Conservation (phyloP, 2,888 invertebrate genomes). For the Dendrolimus houi region DNA sequence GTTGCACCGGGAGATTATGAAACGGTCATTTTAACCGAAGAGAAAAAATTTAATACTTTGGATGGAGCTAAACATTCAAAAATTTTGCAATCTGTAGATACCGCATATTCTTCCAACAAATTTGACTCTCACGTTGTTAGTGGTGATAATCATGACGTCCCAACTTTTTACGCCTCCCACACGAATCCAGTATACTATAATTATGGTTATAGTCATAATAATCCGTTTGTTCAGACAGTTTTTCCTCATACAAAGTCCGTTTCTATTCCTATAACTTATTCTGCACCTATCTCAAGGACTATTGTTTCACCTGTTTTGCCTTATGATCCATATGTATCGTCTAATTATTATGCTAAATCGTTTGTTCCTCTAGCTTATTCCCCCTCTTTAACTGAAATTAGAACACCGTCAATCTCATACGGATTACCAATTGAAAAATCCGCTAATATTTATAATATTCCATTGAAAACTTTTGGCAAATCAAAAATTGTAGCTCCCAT, state of each 20-base stretch:
- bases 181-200: constrained; percentile 14
- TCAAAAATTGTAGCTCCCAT: no score
- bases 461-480: no score
- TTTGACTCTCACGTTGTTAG: constrained; percentile 15
- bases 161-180: constrained; percentile 14
- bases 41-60: constrained; percentile 16
- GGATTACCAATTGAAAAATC: no score
- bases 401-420: no score
- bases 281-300: constrained; percentile 2
- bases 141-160: constrained; percentile 12
- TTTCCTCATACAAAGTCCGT: constrained; percentile 16
- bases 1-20: constrained; percentile 22
- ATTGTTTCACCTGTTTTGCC: no score
- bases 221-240: constrained; percentile 7
- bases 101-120: constrained; percentile 18
- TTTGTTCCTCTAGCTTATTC: no score
- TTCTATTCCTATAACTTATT: constrained; percentile 14
- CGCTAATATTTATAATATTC: no score
- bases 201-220: no score
- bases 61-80: constrained; percentile 18
- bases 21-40: constrained; percentile 18
- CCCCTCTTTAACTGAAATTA: no score
- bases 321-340: no score
- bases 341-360: no score
- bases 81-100: constrained; percentile 18